Evolutionary conservation across 1,140 invertebrate species (phyloP).

Genomic region (Ceratosolen solmsi): DNA sequence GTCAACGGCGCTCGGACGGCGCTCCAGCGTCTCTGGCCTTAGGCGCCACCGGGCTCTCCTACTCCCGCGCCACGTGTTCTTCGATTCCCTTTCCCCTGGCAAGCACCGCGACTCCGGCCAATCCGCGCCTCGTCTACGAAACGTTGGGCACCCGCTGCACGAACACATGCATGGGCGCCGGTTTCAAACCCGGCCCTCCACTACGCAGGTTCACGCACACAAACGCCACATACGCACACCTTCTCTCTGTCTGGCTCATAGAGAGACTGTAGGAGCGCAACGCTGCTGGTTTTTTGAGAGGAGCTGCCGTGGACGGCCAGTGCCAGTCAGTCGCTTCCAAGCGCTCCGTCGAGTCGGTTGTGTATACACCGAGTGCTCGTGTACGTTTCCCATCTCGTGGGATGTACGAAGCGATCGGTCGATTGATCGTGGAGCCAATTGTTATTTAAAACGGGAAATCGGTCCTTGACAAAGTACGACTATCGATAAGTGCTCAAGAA

Average conservation of each 20-base stretch:
- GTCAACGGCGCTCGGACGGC: neutral
- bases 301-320: conserved; percentile 56
- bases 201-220: too few species aligned
- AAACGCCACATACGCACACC: too few species aligned
- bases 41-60: conserved; percentile 60
- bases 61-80: conserved; percentile 47
- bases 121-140: neutral
- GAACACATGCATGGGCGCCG: neutral
- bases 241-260: neutral
- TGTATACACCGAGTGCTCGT: neutral
- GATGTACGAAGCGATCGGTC: neutral
- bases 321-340: conserved; percentile 49
- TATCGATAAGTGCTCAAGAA: too few species aligned
- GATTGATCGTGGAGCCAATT: neutral
- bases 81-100: conserved; percentile 37
- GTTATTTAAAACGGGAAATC: too few species aligned
- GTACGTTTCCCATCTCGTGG: neutral
- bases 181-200: conserved; percentile 31
- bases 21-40: conserved; percentile 57
- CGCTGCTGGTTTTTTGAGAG: conserved; percentile 44
- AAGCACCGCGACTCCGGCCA: neutral
- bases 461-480: neutral
- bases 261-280: neutral
- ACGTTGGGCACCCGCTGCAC: neutral
- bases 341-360: conserved; percentile 29